phyloP scores from a whole-genome alignment of 2,113 vertebrate species.

The Panurus biarmicus region DNA sequence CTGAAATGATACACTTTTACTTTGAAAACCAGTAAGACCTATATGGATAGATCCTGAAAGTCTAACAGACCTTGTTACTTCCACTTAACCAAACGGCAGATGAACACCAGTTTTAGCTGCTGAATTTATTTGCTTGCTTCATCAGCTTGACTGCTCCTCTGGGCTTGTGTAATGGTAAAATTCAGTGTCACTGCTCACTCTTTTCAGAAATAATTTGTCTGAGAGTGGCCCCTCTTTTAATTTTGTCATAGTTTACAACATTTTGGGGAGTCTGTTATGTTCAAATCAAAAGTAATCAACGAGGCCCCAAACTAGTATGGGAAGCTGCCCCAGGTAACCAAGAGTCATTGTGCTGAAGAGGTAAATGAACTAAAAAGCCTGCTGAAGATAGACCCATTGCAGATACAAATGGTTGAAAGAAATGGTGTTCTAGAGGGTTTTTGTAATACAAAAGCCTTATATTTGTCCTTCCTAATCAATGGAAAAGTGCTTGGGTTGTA shows the following conservation, averaged over 20 bases:
- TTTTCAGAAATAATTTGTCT: neutral
- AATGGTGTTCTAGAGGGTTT: neutral
- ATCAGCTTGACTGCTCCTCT: neutral
- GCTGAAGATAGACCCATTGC: neutral
- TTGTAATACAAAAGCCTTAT: neutral
- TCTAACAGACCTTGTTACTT: neutral
- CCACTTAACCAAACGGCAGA: neutral
- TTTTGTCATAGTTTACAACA: neutral
- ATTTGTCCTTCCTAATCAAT: neutral
- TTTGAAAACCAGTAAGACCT: neutral
- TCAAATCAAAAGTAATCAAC: neutral
- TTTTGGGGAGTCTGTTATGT: neutral
- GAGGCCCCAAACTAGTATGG: neutral
- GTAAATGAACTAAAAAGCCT: neutral
- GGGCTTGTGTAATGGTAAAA: neutral
- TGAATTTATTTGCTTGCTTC: neutral
- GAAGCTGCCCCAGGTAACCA: rapidly evolving
- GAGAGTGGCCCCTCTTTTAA: neutral
- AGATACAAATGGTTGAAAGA: neutral
- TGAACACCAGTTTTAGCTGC: neutral
- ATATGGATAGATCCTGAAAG: neutral
- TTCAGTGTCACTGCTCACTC: neutral
- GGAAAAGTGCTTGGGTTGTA: rapidly evolving
- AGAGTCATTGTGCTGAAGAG: neutral
- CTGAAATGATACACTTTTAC: neutral